A percentile compares a stretch with the other conserved stretches of the same genome.
phyloP scores from a whole-genome alignment of 2,113 vertebrate species.

The Cyanoramphus novaezelandiae region DNA sequence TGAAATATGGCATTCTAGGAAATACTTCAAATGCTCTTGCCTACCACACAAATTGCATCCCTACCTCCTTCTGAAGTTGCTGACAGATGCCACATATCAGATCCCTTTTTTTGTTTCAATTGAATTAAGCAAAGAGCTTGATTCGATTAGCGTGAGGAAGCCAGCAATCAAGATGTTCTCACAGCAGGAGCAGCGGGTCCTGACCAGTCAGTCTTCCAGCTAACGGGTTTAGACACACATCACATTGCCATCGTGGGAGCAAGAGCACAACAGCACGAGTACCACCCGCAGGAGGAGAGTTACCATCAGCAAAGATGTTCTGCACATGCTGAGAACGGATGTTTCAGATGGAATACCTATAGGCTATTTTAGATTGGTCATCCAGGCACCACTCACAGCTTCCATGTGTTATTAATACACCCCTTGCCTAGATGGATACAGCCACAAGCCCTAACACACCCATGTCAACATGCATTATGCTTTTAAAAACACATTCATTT shows the following conservation, averaged over 20 bases:
- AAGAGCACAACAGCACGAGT: neutral
- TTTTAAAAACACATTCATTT: neutral
- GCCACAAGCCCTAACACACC: neutral
- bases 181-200: neutral
- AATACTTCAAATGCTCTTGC: neutral
- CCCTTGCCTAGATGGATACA: neutral
- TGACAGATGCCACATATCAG: slow-evolving; percentile 17
- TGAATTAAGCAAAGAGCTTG: neutral
- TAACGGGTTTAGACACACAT: neutral
- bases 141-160: neutral
- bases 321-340: neutral
- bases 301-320: neutral
- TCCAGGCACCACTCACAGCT: neutral
- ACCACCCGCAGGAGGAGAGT: neutral
- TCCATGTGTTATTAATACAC: neutral
- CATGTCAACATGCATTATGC: neutral
- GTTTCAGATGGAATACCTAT: neutral
- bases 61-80: neutral
- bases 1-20: neutral
- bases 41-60: neutral
- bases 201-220: neutral
- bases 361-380: neutral
- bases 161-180: neutral
- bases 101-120: neutral
- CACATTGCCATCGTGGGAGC: accelerated